A percentile compares a stretch with the other conserved stretches of the same genome.
Evolutionary conservation across 2,113 vertebrate species (phyloP).

Genomic region (Mungos mungo): DNA sequence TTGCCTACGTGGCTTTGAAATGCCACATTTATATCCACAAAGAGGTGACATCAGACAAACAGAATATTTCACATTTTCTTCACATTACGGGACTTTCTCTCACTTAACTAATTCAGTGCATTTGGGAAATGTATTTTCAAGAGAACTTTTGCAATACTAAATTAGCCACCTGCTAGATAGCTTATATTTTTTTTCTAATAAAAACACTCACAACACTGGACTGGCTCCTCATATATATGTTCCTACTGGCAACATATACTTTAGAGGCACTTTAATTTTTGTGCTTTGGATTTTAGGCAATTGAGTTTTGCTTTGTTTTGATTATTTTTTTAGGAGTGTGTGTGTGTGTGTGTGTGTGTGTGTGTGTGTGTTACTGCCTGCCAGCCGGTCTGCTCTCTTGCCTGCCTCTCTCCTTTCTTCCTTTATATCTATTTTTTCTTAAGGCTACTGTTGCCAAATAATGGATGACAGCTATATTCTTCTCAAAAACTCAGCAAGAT

Average conservation of each 20-base stretch:
- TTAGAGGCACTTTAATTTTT: slow-evolving; percentile 32
- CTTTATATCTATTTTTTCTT: not conserved
- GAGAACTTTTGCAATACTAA: not conserved
- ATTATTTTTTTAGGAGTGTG: not conserved
- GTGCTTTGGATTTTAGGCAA: slow-evolving; percentile 30
- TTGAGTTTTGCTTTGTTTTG: slow-evolving; percentile 3
- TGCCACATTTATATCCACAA: not conserved
- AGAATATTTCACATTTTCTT: slow-evolving; percentile 43
- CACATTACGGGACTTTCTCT: not conserved
- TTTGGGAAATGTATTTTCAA: slow-evolving; percentile 49
- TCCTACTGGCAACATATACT: slow-evolving; percentile 6
- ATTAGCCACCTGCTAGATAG: slow-evolving; percentile 4
- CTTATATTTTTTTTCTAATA: slow-evolving; percentile 51
- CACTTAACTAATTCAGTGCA: not conserved
- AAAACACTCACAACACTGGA: not conserved
- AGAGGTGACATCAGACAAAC: slow-evolving; percentile 5
- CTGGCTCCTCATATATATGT: not conserved
- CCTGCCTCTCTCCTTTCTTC: not conserved
- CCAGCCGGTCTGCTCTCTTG: not conserved
- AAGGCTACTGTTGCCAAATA: not conserved
- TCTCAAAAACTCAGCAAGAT: not conserved
- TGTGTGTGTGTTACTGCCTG: not conserved
- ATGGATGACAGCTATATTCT: not conserved
- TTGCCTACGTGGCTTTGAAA: not conserved
- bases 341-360: not conserved